A percentile compares a stretch with the other conserved stretches of the same genome.
phyloP scores from a whole-genome alignment of 1,140 invertebrate genomes.

The Hermetia illucens region DNA sequence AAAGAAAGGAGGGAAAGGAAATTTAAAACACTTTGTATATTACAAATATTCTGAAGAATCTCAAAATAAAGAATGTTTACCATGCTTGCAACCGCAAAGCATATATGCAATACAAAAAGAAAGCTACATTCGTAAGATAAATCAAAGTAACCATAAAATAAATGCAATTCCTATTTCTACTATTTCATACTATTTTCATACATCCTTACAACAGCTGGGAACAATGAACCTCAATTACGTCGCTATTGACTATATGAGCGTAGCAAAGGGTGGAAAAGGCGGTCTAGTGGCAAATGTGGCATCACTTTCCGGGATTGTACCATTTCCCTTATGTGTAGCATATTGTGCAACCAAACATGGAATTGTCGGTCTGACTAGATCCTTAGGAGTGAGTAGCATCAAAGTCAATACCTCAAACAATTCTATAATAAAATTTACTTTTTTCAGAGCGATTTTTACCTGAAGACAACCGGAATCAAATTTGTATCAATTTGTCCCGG shows the following conservation, averaged over 20 bases:
- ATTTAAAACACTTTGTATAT: too few relatives aligned
- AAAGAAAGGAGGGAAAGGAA: too few relatives aligned
- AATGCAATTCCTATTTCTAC: too few relatives aligned
- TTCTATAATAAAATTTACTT: too few relatives aligned
- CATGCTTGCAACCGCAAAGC: too few relatives aligned
- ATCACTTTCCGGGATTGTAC: constrained; percentile 23
- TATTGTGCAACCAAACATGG: constrained; percentile 29
- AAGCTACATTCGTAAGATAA: too few relatives aligned
- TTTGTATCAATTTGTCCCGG: constrained; percentile 32
- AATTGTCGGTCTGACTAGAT: constrained; percentile 24
- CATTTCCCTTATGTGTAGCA: constrained; percentile 14
- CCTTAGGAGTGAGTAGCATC: constrained; percentile 11
- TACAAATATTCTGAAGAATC: too few relatives aligned
- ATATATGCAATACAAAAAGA: too few relatives aligned
- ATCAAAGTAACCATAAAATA: too few relatives aligned
- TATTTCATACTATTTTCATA: too few relatives aligned
- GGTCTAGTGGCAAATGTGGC: constrained; percentile 27
- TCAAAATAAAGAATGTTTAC: too few relatives aligned
- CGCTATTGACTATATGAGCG: constrained; percentile 27
- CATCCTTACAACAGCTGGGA: constrained; percentile 8
- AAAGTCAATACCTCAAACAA: not conserved
- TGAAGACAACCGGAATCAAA: constrained; percentile 2
- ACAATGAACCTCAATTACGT: not conserved
- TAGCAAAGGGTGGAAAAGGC: constrained; percentile 24
- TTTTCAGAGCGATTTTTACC: too few relatives aligned